These are phyloP conservation scores for Parapsyche elsis DNA, from an alignment of 1,140 invertebrate species.

Conservation along the genomic window DNA sequence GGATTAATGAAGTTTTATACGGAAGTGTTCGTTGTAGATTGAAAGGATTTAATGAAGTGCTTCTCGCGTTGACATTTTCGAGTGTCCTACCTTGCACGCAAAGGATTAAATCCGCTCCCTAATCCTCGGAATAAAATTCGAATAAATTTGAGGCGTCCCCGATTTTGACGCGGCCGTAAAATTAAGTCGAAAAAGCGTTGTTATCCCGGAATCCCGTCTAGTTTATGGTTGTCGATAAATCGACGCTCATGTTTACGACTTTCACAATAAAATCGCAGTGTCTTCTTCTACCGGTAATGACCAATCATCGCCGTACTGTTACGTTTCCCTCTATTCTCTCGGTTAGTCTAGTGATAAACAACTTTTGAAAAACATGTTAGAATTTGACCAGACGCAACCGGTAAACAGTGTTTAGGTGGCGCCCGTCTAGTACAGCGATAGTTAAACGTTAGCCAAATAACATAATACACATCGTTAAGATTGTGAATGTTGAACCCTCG, in stretches of 20 bases:
- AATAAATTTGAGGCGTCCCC: not conserved
- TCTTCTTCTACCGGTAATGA: not conserved
- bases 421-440: no score
- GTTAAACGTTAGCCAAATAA: no score
- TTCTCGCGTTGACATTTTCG: not conserved
- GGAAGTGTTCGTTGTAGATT: no score
- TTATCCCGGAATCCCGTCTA: not conserved
- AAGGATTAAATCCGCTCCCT: no score
- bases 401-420: no score
- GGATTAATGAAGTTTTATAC: no score
- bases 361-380: not conserved
- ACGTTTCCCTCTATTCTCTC: not conserved
- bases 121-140: no score
- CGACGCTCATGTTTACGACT: not conserved
- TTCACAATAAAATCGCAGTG: not conserved
- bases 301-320: not conserved
- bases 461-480: no score
- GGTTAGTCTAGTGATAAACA: not conserved
- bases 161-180: not conserved
- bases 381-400: not conserved
- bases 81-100: not conserved
- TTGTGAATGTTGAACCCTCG: no score
- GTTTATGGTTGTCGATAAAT: conserved; percentile 28
- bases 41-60: no score
- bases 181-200: not conserved